A percentile compares a stretch with the other conserved stretches of the same genome.
These are phyloP conservation scores for Norana najaformis DNA, from an alignment of 2,888 invertebrate genomes.

Conservation along the genomic window DNA sequence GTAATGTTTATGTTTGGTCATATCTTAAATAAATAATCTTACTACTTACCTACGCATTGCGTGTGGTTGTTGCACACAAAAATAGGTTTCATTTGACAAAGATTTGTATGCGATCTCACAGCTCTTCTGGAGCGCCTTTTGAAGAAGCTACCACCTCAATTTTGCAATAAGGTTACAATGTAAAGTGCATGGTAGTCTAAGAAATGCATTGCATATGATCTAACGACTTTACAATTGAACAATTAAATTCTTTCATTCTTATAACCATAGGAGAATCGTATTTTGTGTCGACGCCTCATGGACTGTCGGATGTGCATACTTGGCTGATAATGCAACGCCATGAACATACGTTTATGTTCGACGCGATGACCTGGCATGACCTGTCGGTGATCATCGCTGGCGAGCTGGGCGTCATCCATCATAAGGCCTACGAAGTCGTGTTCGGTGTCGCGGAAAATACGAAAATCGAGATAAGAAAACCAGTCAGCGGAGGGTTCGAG, in stretches of 20 bases:
- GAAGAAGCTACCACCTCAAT: no score
- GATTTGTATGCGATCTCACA: no score
- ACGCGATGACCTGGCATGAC: constrained; percentile 25
- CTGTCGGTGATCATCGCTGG: constrained; percentile 15
- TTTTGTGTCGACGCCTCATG: constrained; percentile 22
- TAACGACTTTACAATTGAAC: not conserved
- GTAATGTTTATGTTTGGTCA: no score
- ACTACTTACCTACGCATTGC: no score
- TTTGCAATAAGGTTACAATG: no score
- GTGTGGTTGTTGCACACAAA: no score
- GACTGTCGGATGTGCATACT: not conserved
- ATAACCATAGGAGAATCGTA: constrained; percentile 27
- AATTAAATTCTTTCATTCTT: not conserved
- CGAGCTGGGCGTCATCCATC: constrained; percentile 19
- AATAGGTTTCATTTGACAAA: no score
- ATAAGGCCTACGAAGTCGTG: constrained; percentile 17
- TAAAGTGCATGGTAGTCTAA: not conserved
- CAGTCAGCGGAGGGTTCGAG: constrained; percentile 18
- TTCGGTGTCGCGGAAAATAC: constrained; percentile 19
- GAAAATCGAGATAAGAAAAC: not conserved
- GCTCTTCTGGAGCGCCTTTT: no score
- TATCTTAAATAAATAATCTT: no score
- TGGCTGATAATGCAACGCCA: constrained; percentile 4
- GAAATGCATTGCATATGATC: not conserved
- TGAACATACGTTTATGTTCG: constrained; percentile 17